Conservation (phyloP, 2,888 invertebrate genomes). For the Himalopsyche anomala region DNA sequence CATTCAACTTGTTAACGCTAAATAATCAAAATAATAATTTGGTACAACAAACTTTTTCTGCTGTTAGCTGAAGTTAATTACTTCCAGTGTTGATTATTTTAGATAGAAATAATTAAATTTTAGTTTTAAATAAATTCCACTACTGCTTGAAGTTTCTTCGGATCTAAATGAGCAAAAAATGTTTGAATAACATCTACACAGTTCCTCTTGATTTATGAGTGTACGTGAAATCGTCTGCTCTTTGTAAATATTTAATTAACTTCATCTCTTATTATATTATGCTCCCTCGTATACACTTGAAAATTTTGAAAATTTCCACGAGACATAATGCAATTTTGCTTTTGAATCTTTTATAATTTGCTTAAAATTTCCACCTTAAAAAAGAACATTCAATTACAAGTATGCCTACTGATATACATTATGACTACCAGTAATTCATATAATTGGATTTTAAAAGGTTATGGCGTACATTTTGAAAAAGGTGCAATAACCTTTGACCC, state of each 20-base stretch:
- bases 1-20: too few species aligned
- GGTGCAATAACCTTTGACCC: too few species aligned
- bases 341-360: not conserved
- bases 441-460: too few species aligned
- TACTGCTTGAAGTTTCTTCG: not conserved
- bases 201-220: constrained; percentile 14
- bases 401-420: too few species aligned
- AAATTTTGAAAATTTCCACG: not conserved
- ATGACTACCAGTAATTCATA: too few species aligned
- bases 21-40: too few species aligned
- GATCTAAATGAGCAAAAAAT: constrained; percentile 22
- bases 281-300: not conserved
- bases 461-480: too few species aligned
- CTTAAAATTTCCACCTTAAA: not conserved
- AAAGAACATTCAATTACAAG: too few species aligned
- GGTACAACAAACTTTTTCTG: too few species aligned
- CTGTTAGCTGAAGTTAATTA: not conserved
- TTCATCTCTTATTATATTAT: not conserved
- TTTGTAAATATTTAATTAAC: constrained; percentile 34
- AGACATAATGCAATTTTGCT: constrained; percentile 8
- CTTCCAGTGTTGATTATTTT: constrained; percentile 13
- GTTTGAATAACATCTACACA: constrained; percentile 20
- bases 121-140: constrained; percentile 2
- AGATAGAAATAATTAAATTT: not conserved
- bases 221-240: constrained; percentile 24